Evolutionary conservation across 2,113 vertebrate genomes (phyloP), one percentile per base, ranked within the genome.

Genomic region (Ameiurus melas): DNA sequence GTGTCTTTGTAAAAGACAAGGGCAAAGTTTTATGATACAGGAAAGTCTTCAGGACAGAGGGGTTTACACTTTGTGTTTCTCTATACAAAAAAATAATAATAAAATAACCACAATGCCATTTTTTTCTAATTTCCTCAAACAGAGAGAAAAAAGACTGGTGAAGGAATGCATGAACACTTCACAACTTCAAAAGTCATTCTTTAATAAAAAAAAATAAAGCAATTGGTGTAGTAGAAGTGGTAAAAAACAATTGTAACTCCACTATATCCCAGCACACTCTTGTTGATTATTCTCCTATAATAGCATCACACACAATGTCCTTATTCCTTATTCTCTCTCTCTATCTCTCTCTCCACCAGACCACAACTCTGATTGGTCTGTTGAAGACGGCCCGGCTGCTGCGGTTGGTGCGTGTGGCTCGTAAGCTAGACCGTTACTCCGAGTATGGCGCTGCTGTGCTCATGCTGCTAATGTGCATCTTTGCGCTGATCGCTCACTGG

Each of bases 401-500:
- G 25, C 97, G 98, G 68, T 93, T 99, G 92, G 98, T 99, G 79
- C 96, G 98, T 60, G 98, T 99, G 27, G 98, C 98, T 85, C 96
- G 98, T 47, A 99, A 99, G 91, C 91, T 99, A 93, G 98, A 99
- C 93, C 97, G 98, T 82, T 99, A 99, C 58, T 99, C 98, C 0
- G 98, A 99, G 95, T 99, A 99, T 0, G 98, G 98, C 0, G 98
- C 98, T 20, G 98, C 98, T 20, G 98, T 99, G 88, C 96, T 99
- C 70, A 98, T 99, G 97, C 96, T 99, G 73, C 96, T 99, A 75
- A 99, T 99, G 98, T 99, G 98, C 93, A 99, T 98, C 92, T 99
- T 99, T 92, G 98, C 98, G 71, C 95, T 99, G 51, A 99, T 99
- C 91, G 98, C 98, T 81, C 98, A 99, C 91, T 99, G 98, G 98